Percentiles rank a stretch among this genome's conserved stretches.
phyloP scores from a whole-genome alignment of 2,797 vertebrate genomes.

The Neopelma chrysocephalum region DNA sequence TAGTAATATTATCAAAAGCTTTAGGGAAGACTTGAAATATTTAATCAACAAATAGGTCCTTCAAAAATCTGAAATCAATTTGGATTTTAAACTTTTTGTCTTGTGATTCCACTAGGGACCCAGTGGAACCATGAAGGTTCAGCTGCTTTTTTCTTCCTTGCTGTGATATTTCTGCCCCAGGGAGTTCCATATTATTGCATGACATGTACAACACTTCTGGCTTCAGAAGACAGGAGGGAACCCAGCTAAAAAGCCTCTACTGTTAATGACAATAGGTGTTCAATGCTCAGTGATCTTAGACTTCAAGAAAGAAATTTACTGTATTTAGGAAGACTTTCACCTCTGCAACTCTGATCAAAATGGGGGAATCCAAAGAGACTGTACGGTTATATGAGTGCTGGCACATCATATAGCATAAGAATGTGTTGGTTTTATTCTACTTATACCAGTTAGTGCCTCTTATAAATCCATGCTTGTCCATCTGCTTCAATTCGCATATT shows the following conservation, averaged over 20 bases:
- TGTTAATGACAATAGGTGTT: neutral
- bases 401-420: neutral
- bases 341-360: neutral
- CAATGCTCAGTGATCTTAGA: neutral
- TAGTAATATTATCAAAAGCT: neutral
- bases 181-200: neutral
- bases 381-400: neutral
- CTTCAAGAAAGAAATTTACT: neutral
- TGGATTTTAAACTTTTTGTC: neutral
- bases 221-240: neutral
- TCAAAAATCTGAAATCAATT: neutral
- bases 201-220: neutral
- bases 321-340: neutral
- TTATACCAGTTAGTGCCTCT: neutral
- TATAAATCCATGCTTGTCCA: neutral
- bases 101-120: neutral
- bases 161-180: neutral
- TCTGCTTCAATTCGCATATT: neutral
- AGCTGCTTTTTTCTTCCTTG: neutral
- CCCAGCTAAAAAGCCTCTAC: neutral
- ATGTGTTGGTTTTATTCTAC: neutral
- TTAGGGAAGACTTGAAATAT: neutral
- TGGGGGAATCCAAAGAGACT: neutral
- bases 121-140: neutral
- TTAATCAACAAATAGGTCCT: neutral